A percentile compares a stretch with the other conserved stretches of the same genome.
phyloP scores from a whole-genome alignment of 2,797 vertebrate genomes.

The Eupleurogrammus muticus region DNA sequence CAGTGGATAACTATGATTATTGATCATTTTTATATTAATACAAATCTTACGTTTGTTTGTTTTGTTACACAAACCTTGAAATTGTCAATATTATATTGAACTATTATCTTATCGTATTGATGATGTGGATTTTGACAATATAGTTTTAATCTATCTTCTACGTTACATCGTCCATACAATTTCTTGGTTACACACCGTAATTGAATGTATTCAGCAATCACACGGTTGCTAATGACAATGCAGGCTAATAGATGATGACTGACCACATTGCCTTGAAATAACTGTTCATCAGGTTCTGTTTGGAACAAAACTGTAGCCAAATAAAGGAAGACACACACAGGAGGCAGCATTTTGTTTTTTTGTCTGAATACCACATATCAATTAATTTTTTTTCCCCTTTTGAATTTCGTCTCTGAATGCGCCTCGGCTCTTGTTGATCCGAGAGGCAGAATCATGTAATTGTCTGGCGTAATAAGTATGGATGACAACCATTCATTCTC shows the following conservation, averaged over 20 bases:
- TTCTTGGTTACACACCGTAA: neutral
- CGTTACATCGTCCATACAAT: no score
- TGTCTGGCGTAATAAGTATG: slow-evolving; percentile 13
- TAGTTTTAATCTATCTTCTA: no score
- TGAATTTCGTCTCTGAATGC: slow-evolving; percentile 11
- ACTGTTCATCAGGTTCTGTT: slow-evolving; percentile 2
- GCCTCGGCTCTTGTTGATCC: slow-evolving; percentile 27
- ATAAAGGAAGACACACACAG: slow-evolving; percentile 8
- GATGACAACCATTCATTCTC: slow-evolving; percentile 7
- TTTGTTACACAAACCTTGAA: no score
- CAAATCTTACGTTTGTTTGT: no score
- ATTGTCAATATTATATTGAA: no score
- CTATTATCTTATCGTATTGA: no score
- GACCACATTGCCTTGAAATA: slow-evolving; percentile 4
- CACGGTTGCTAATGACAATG: slow-evolving; percentile 7
- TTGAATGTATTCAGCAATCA: neutral
- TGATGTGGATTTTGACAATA: no score
- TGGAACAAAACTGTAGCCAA: neutral
- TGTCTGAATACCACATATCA: neutral
- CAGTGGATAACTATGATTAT: no score
- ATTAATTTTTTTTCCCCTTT: slow-evolving; percentile 17
- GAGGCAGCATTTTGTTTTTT: neutral
- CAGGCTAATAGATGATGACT: neutral
- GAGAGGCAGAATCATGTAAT: slow-evolving; percentile 20
- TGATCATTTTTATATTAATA: no score